Conservation (phyloP, 1,140 invertebrate species). For the Apis mellifera region Amel_HAv3.1 CM009934.2:9593001-9593500, state of each 20-base stretch:
- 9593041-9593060: no score
- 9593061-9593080: not conserved
- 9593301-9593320: constrained; percentile 45
- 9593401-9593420: not conserved
- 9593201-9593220: constrained; percentile 70
- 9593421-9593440: not conserved
- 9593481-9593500: not conserved
- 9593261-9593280: constrained; percentile 63
- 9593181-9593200: constrained; percentile 3
- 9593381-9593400: not conserved
- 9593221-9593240: constrained; percentile 72
- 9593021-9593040: no score
- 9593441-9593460: not conserved
- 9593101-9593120: not conserved
- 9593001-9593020: no score
- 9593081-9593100: not conserved
- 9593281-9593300: constrained; percentile 54
- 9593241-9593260: constrained; percentile 63
- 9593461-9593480: not conserved
- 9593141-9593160: not conserved
- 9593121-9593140: not conserved
- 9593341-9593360: constrained; percentile 32
- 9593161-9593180: not conserved
- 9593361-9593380: not conserved
- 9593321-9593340: constrained; percentile 60